Percentiles rank a stretch among this genome's conserved stretches.
phyloP scores from a whole-genome alignment of 1,140 invertebrate genomes.

The Drosophila serrata region DNA sequence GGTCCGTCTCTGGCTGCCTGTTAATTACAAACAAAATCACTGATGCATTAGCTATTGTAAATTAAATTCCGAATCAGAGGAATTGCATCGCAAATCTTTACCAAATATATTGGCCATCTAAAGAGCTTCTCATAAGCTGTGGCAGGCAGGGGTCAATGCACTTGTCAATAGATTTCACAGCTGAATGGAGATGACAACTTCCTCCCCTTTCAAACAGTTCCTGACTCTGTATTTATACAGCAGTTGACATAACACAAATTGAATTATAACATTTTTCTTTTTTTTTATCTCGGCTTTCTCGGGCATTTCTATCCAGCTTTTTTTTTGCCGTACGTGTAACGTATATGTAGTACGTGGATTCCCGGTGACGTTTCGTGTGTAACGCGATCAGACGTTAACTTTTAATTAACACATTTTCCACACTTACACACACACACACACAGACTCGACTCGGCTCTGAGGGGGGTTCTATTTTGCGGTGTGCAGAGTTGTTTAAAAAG shows the following conservation, averaged over 20 bases:
- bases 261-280: constrained; percentile 64
- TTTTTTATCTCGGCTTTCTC: constrained; percentile 31
- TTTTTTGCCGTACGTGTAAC: constrained; percentile 14
- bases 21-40: constrained; percentile 40
- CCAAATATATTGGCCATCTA: neutral
- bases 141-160: constrained; percentile 57
- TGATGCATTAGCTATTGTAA: constrained; percentile 21
- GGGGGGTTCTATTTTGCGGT: neutral
- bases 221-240: constrained; percentile 37
- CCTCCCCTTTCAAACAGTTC: too few species aligned
- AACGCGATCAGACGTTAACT: constrained; percentile 72
- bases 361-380: constrained; percentile 38
- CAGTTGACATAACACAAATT: constrained; percentile 68
- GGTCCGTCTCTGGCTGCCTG: constrained; percentile 19
- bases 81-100: constrained; percentile 10
- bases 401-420: constrained; percentile 78
- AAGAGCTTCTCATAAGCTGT: constrained; percentile 3
- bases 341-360: neutral
- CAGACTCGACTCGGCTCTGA: constrained; percentile 19
- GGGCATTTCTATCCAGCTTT: constrained; percentile 16
- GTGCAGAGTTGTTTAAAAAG: neutral
- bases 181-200: constrained; percentile 25
- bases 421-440: neutral
- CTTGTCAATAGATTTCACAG: constrained; percentile 45
- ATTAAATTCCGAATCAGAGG: constrained; percentile 2